phyloP scores from a whole-genome alignment of 2,797 vertebrate genomes.

The Phataginus tetradactyla region DNA sequence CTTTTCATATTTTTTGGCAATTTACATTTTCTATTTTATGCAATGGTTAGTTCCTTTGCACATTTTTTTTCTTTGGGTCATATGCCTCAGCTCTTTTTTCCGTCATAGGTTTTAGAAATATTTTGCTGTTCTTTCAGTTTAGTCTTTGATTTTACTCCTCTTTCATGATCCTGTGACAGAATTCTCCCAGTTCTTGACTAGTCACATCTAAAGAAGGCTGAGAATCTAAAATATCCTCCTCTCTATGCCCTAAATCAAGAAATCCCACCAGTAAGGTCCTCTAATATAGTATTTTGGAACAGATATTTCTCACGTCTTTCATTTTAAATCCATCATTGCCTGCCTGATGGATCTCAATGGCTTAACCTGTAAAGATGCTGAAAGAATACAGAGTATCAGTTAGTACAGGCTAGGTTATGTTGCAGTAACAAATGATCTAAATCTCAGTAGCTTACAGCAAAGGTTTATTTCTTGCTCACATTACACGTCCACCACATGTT shows the following conservation, averaged over 20 bases:
- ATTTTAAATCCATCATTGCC: background rate
- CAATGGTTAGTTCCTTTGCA: background rate
- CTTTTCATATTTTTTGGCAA: background rate
- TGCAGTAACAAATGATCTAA: background rate
- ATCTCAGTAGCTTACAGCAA: background rate
- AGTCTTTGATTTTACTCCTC: constrained; percentile 15
- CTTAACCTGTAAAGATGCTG: background rate
- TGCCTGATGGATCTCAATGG: background rate
- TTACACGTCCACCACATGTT: background rate
- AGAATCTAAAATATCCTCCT: background rate
- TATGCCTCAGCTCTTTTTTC: background rate
- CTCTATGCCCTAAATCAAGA: background rate
- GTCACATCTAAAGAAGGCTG: background rate
- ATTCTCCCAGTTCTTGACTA: background rate
- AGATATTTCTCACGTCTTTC: background rate
- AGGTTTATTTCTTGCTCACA: background rate
- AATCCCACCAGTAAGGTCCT: background rate
- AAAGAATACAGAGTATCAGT: background rate
- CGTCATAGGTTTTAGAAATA: background rate
- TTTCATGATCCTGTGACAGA: background rate
- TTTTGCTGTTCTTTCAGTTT: background rate
- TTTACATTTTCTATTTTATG: constrained; percentile 40
- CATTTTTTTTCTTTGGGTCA: background rate
- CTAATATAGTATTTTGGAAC: background rate
- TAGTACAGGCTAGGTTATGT: background rate